These are phyloP conservation scores for Euzetes globulus DNA, from an alignment of 2,888 invertebrate species.

Conservation along the genomic window DNA sequence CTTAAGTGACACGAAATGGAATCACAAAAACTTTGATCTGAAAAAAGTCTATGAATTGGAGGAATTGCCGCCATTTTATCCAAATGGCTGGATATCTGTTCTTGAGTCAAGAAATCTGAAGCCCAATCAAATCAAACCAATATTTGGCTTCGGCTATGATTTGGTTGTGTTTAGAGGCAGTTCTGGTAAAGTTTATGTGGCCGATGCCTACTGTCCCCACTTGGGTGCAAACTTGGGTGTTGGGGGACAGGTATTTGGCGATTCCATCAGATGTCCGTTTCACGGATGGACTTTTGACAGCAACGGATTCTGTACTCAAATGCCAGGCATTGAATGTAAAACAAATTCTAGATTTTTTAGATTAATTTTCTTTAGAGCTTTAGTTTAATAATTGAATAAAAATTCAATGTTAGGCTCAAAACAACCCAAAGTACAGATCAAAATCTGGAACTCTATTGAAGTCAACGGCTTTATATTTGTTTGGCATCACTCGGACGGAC, in stretches of 20 bases:
- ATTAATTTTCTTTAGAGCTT: no score
- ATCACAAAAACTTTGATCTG: no score
- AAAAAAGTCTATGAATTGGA: no score
- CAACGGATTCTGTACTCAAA: no score
- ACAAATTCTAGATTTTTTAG: no score
- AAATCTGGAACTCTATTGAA: slow-evolving; percentile 62
- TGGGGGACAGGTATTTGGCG: slow-evolving; percentile 57
- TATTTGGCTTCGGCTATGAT: slow-evolving; percentile 57
- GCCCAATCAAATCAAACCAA: slow-evolving; percentile 54
- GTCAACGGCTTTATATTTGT: slow-evolving; percentile 66
- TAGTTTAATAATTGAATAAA: no score
- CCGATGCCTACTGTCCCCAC: slow-evolving; percentile 84
- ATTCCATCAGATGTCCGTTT: slow-evolving; percentile 79
- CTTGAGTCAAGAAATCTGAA: no score
- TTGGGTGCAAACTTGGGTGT: slow-evolving; percentile 76
- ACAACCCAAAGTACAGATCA: slow-evolving; percentile 60
- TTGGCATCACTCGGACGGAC: slow-evolving; percentile 69
- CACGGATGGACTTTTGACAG: slow-evolving; percentile 69
- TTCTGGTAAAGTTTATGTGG: slow-evolving; percentile 58
- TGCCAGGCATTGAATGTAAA: no score
- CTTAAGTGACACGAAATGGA: no score
- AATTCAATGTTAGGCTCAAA: not conserved
- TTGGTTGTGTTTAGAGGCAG: slow-evolving; percentile 62
- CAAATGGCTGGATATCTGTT: no score
- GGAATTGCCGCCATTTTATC: no score